phyloP scores from a whole-genome alignment of 2,113 vertebrate species.

The Malurus elegans region DNA sequence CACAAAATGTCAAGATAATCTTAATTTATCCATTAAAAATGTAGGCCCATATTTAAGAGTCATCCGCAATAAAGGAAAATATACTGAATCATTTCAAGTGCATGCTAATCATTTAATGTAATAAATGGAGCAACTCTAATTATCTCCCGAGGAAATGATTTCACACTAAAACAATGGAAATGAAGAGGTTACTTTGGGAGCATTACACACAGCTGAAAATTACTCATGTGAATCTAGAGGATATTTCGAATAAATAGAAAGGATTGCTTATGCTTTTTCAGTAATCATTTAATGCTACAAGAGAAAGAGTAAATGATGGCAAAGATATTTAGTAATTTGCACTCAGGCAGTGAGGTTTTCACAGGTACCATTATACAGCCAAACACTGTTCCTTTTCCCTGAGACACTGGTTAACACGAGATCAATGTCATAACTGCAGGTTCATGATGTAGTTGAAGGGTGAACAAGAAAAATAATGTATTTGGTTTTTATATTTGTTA shows the following conservation, averaged over 20 bases:
- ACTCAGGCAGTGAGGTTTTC: constrained; percentile 28
- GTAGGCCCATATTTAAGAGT: constrained; percentile 80
- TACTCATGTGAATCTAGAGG: constrained; percentile 70
- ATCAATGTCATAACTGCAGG: constrained; percentile 20
- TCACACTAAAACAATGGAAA: constrained; percentile 86
- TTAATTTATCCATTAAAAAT: constrained; percentile 81
- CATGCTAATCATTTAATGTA: constrained; percentile 86
- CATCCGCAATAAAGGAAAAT: constrained; percentile 84
- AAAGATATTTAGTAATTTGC: constrained; percentile 45
- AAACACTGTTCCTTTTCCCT: constrained; percentile 19
- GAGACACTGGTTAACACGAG: constrained; percentile 22
- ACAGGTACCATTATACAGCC: neutral
- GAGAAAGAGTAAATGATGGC: constrained; percentile 25
- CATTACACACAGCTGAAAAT: constrained; percentile 75
- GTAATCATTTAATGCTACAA: constrained; percentile 36
- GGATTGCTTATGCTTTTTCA: constrained; percentile 17
- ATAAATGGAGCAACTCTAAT: constrained; percentile 88
- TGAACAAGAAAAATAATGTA: neutral
- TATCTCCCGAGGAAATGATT: constrained; percentile 87
- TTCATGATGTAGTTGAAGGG: constrained; percentile 14
- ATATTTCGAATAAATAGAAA: constrained; percentile 62
- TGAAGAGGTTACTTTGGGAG: constrained; percentile 79
- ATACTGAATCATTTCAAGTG: constrained; percentile 84
- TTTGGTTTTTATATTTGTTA: neutral
- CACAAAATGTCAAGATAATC: constrained; percentile 76